Conservation (phyloP, 1,140 invertebrate genomes). For the Limonius californicus region DNA sequence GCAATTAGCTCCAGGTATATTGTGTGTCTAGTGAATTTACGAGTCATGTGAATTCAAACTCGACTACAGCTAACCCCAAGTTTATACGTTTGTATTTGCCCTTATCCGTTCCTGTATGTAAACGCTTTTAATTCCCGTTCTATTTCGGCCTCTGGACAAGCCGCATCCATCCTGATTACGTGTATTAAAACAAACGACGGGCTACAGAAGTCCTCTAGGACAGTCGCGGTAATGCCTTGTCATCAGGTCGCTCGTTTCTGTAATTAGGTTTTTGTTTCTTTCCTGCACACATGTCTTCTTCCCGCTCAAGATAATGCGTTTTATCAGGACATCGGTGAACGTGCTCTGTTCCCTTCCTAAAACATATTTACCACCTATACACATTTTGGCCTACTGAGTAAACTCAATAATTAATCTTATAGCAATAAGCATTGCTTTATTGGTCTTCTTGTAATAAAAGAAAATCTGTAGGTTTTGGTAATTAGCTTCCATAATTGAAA, state of each 20-base stretch:
- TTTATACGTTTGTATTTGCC: conserved; percentile 4
- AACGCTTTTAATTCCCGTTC: not conserved
- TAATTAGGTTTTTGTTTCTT: conserved; percentile 43
- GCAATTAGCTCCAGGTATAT: conserved; percentile 40
- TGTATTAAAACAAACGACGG: conserved; percentile 16
- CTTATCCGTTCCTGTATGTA: conserved; percentile 4
- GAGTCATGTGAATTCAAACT: conserved; percentile 36
- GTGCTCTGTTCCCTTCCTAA: no score
- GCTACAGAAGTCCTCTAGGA: conserved; percentile 35
- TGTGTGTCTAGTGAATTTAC: conserved; percentile 38
- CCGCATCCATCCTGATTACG: not conserved
- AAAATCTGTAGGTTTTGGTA: no score
- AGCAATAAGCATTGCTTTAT: no score
- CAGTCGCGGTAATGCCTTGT: conserved; percentile 42
- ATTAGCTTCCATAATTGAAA: no score
- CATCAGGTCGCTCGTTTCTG: conserved; percentile 43
- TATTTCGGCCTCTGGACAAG: not conserved
- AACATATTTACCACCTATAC: no score
- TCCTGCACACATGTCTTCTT: conserved; percentile 34
- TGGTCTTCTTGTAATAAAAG: no score
- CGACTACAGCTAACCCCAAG: conserved; percentile 29
- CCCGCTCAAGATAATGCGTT: conserved; percentile 39
- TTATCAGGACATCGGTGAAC: conserved; percentile 7
- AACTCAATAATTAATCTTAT: no score
- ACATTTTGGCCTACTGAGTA: no score